Percentiles rank a stretch among this genome's conserved stretches.
Conservation (phyloP, 2,797 vertebrate genomes). For the Tapirus indicus region DNA sequence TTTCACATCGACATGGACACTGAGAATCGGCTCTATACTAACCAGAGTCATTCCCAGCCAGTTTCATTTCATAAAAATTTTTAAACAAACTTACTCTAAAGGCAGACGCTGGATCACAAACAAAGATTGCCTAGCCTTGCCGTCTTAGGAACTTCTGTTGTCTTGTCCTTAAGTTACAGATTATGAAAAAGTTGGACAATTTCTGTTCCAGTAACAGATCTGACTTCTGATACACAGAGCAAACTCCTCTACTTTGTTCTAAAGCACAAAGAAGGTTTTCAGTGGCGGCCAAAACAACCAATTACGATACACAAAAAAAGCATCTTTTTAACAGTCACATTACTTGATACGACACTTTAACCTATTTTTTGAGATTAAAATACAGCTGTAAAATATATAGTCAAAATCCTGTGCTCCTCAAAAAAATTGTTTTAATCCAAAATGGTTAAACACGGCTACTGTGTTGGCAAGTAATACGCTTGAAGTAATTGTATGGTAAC, state of each 20-base stretch:
- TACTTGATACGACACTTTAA: not conserved
- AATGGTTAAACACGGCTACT: not conserved
- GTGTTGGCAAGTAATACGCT: rapidly evolving
- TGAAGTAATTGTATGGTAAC: not conserved
- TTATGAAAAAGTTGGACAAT: too few species aligned
- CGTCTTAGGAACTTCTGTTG: not conserved
- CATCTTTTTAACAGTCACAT: not conserved
- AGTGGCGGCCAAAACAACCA: not conserved
- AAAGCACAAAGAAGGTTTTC: not conserved
- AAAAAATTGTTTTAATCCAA: not conserved
- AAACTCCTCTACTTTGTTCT: not conserved
- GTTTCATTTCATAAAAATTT: not conserved
- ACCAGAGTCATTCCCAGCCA: not conserved
- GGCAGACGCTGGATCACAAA: not conserved
- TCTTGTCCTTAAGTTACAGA: not conserved
- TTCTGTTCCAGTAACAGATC: not conserved
- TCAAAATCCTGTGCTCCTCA: not conserved
- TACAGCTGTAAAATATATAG: not conserved
- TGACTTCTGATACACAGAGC: not conserved
- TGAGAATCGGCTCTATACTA: rapidly evolving
- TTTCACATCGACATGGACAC: too few species aligned
- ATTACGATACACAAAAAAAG: rapidly evolving
- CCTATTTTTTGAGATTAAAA: not conserved
- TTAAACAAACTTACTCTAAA: too few species aligned
- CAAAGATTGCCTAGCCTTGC: not conserved